A percentile compares a stretch with the other conserved stretches of the same genome.
phyloP scores from a whole-genome alignment of 2,888 invertebrate genomes.

The Venustoraphidia nigricollis region DNA sequence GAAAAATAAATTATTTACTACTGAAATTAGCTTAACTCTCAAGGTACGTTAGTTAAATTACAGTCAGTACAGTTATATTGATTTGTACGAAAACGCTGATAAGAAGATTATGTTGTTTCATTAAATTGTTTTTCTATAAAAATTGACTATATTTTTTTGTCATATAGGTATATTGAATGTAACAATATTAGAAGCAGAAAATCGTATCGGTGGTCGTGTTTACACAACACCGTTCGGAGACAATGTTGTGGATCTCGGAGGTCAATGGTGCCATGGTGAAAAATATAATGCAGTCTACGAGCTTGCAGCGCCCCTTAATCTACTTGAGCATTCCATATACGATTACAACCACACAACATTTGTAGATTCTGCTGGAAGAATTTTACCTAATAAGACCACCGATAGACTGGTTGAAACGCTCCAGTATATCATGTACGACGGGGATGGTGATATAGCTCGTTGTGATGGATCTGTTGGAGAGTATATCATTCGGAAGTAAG shows the following conservation, averaged over 20 bases:
- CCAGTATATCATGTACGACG: constrained; percentile 15
- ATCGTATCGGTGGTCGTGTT: constrained; percentile 24
- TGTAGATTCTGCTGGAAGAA: constrained; percentile 19
- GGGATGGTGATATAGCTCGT: constrained; percentile 14
- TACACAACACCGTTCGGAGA: constrained; percentile 16
- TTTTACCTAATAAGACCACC: constrained; percentile 18
- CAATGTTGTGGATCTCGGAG: constrained; percentile 20
- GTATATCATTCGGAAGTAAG: constrained; percentile 21
- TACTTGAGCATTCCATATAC: constrained; percentile 15
- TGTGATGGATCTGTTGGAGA: constrained; percentile 19
- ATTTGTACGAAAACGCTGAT: too few species aligned
- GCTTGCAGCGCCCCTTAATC: constrained; percentile 19
- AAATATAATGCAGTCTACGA: constrained; percentile 23
- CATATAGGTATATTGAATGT: too few species aligned
- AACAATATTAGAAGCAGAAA: constrained; percentile 21
- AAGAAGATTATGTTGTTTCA: too few species aligned
- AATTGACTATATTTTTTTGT: too few species aligned
- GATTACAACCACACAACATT: constrained; percentile 18
- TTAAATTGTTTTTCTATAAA: too few species aligned
- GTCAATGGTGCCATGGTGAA: constrained; percentile 28
- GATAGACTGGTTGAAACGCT: constrained; percentile 17
- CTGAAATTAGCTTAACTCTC: too few species aligned
- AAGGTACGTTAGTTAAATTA: too few species aligned
- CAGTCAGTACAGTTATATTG: too few species aligned
- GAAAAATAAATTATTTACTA: too few species aligned